These are phyloP conservation scores for Nyctalus aviator DNA, from an alignment of 2,797 vertebrate genomes.

Conservation along the genomic window DNA sequence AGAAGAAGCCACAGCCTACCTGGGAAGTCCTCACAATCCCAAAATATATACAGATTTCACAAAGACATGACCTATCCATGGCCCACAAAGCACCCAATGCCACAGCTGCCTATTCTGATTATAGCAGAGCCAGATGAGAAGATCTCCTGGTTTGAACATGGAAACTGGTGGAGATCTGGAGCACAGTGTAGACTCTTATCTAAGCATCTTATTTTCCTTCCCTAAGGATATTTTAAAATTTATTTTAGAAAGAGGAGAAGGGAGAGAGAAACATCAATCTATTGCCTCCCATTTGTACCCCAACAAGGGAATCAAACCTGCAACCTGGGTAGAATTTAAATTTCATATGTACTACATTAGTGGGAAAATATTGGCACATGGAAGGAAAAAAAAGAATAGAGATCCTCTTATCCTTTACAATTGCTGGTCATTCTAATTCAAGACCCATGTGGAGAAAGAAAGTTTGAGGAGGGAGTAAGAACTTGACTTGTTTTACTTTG, in stretches of 20 bases:
- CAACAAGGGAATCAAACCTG: background rate
- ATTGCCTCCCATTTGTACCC: background rate
- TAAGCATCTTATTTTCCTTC: background rate
- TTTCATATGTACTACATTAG: conserved; percentile 15
- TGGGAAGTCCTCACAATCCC: background rate
- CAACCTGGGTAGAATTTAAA: background rate
- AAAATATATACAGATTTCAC: background rate
- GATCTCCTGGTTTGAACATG: background rate
- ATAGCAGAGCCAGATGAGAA: background rate
- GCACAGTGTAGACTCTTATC: background rate
- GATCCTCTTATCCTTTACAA: conserved; percentile 6
- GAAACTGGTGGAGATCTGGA: background rate
- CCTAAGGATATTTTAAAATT: background rate
- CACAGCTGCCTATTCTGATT: background rate
- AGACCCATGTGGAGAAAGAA: background rate
- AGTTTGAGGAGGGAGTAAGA: background rate
- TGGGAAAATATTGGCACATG: conserved; percentile 42
- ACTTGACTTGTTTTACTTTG: background rate
- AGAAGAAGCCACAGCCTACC: background rate
- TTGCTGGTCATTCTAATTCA: conserved; percentile 33
- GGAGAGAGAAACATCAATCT: background rate
- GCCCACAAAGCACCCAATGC: background rate
- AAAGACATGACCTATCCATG: background rate
- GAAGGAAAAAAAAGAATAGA: conserved; percentile 27
- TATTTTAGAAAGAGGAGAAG: background rate